Base-by-base conservation (phyloP, 2,888 invertebrate genomes). In the Hecatera dysodea region DNA sequence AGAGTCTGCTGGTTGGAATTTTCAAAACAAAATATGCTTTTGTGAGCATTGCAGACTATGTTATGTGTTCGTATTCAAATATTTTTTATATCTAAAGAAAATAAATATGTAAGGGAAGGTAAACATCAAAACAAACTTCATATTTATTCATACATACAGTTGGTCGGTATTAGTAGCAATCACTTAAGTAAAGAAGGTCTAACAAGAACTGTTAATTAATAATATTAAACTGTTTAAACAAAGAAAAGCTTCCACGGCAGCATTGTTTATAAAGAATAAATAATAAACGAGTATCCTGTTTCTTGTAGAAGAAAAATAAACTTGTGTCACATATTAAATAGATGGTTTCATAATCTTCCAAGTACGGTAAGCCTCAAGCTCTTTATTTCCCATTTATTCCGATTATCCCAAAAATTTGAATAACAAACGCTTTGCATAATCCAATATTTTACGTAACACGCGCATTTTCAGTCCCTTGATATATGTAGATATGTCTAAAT, bases 401-500 rank as follows among this genome's bases (percentile, higher is more conserved):
- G 60, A 42, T 62, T 65, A 69, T 66, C 55, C 64, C 29, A 59
- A 69, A 73, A 71, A 78, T 71, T 77, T 78, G 39, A 85, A 80
- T 80, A 72, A 73, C 60, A 74, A 74, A 66, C 48, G 69, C 66
- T 84, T 85, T 73, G 63, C 75, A 81, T 85, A 83, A 81, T 83
- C 76, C 70, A 60, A 83, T 85, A 83, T 83, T 79, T 81, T 77
- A 74, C 72, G 67, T 75, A 82, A 78, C 76, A 78, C 73, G 22
- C 36, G 72, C 73, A 79, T 81, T 76, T 83, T 84, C 74, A 66
- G 77, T 86, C 61, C 75, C 86, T 86, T 87, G 87, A 87, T 86
- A 82, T 86, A 88, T 88, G 85, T 83, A 75, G 80, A 64, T 79
- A 82, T 86, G 83, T 90, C 87, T 89, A 89, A 90, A 92, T 90